These are phyloP conservation scores for Orthonychiurus folsomi DNA, from an alignment of 2,888 invertebrate genomes.

Conservation along the genomic window DNA sequence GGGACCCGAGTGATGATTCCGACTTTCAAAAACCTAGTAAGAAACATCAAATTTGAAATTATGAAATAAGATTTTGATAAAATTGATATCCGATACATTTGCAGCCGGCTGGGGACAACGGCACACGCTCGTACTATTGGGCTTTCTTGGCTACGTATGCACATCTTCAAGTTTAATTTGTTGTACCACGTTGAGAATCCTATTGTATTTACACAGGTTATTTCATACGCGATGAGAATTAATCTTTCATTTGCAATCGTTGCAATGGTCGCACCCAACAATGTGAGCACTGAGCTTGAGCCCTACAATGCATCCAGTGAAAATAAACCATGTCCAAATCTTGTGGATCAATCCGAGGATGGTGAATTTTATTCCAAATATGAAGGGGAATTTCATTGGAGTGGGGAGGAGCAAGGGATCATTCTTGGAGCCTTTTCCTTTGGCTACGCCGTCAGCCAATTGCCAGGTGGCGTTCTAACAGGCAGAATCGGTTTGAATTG, in stretches of 20 bases:
- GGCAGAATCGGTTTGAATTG: constrained; percentile 73
- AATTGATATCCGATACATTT: no score
- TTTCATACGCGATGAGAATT: constrained; percentile 46
- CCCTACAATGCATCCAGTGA: not conserved
- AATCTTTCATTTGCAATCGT: constrained; percentile 52
- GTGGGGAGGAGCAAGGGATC: constrained; percentile 43
- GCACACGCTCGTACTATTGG: constrained; percentile 44
- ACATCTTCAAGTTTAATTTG: constrained; percentile 51
- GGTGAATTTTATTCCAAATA: no score
- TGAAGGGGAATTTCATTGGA: constrained; percentile 56
- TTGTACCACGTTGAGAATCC: constrained; percentile 31
- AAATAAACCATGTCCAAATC: not conserved
- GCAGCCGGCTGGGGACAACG: constrained; percentile 41
- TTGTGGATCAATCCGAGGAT: no score
- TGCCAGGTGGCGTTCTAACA: constrained; percentile 73
- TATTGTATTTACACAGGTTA: not conserved
- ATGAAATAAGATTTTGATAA: no score
- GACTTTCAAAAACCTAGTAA: no score
- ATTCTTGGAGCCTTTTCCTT: constrained; percentile 59
- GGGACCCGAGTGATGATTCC: no score
- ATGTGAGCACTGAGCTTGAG: not conserved
- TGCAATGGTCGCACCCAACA: constrained; percentile 46
- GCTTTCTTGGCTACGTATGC: constrained; percentile 46
- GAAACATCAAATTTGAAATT: no score
- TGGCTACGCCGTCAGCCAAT: constrained; percentile 72